Evolutionary conservation across 2,113 vertebrate genomes (phyloP).

Genomic region (Noturus placidus): DNA sequence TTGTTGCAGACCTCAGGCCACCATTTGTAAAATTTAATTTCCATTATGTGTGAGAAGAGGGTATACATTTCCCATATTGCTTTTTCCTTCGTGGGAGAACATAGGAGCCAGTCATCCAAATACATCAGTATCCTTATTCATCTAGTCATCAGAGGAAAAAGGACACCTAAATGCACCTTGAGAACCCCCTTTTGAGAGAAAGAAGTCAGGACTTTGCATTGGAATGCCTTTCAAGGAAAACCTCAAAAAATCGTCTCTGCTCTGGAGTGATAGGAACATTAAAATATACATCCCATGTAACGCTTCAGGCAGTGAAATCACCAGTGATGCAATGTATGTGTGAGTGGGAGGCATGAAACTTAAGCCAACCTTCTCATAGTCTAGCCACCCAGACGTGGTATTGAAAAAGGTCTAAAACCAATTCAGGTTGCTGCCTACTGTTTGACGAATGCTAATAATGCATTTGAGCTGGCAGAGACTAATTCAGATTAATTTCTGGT

Average conservation of each 20-base stretch:
- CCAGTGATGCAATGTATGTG: neutral
- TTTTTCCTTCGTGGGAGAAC: neutral
- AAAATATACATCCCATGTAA: neutral
- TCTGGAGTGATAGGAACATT: neutral
- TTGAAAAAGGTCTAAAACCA: neutral
- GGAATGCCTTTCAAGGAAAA: neutral
- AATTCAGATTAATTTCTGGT: neutral
- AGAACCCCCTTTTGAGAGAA: neutral
- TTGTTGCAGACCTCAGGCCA: too few species aligned
- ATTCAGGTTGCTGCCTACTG: neutral
- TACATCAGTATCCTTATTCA: neutral
- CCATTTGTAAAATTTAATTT: too few species aligned
- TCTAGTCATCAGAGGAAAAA: neutral
- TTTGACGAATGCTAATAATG: neutral
- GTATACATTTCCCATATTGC: neutral
- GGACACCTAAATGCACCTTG: neutral
- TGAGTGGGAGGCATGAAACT: neutral
- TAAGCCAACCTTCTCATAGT: neutral
- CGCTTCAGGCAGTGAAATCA: neutral
- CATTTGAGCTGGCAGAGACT: neutral
- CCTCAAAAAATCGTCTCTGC: neutral
- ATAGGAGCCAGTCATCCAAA: neutral
- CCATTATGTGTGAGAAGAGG: neutral
- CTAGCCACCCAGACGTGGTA: neutral
- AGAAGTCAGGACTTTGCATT: neutral